Evolutionary conservation across 2,888 invertebrate species (phyloP).

Genomic region (Leptinotarsa rubiginosa): DNA sequence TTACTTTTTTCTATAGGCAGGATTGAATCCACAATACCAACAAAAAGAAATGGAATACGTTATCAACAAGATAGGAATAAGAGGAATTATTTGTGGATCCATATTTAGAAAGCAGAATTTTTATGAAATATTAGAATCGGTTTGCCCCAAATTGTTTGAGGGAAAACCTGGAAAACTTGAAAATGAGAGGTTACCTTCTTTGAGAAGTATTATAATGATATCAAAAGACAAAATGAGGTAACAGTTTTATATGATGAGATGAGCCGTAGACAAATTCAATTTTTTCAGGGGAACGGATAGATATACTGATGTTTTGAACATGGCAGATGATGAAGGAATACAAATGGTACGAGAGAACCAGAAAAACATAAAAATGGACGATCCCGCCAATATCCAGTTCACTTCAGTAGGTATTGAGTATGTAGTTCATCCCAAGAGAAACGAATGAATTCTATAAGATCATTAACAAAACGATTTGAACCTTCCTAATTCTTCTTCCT

Average conservation of each 20-base stretch:
- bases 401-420: slow-evolving; percentile 72
- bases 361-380: slow-evolving; percentile 72
- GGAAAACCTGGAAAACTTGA: slow-evolving; percentile 67
- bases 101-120: slow-evolving; percentile 75
- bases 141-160: slow-evolving; percentile 72
- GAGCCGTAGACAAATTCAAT: too few relatives aligned
- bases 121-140: slow-evolving; percentile 71
- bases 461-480: too few relatives aligned
- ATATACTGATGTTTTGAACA: slow-evolving; percentile 62
- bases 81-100: slow-evolving; percentile 75
- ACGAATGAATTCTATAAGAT: not conserved
- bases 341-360: slow-evolving; percentile 64
- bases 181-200: slow-evolving; percentile 66
- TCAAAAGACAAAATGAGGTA: slow-evolving; percentile 70
- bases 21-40: slow-evolving; percentile 78
- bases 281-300: slow-evolving; percentile 66
- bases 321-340: slow-evolving; percentile 57
- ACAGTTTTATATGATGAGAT: slow-evolving; percentile 51
- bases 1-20: slow-evolving; percentile 59
- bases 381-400: slow-evolving; percentile 82
- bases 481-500: too few relatives aligned
- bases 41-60: slow-evolving; percentile 78
- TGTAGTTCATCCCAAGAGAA: not conserved
- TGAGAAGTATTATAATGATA: slow-evolving; percentile 71
- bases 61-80: slow-evolving; percentile 77